phyloP scores from a whole-genome alignment of 1,140 invertebrate genomes.

The Protaetia brevitarsis region DNA sequence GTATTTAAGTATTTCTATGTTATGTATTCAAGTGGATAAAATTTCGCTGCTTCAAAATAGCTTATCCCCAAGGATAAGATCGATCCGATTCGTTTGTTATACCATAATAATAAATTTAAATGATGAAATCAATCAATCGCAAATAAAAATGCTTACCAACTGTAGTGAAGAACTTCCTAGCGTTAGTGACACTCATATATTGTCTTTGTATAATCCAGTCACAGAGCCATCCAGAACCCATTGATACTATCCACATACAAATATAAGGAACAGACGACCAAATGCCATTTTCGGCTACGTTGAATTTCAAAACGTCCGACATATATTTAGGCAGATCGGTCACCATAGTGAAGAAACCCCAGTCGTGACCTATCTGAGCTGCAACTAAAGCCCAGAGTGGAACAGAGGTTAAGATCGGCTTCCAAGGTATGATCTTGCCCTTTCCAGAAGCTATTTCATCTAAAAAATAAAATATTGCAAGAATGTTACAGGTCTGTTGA shows the following conservation, averaged over 20 bases:
- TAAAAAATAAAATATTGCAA: background rate
- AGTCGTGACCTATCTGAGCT: constrained; percentile 84
- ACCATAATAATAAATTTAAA: too few relatives aligned
- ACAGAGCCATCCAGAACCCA: constrained; percentile 63
- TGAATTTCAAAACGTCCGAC: constrained; percentile 81
- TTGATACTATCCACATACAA: constrained; percentile 70
- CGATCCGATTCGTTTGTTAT: too few relatives aligned
- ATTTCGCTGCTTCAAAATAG: too few relatives aligned
- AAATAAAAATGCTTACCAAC: constrained; percentile 53
- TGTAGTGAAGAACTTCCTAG: constrained; percentile 71
- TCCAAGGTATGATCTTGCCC: constrained; percentile 57
- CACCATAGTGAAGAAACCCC: constrained; percentile 92
- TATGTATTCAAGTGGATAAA: too few relatives aligned
- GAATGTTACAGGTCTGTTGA: background rate
- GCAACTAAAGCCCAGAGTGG: constrained; percentile 74
- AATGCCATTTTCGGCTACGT: constrained; percentile 68
- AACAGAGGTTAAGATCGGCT: constrained; percentile 70
- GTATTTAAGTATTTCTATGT: too few relatives aligned
- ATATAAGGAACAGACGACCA: constrained; percentile 69
- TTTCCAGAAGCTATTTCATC: constrained; percentile 34
- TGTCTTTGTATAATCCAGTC: constrained; percentile 63
- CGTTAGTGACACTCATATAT: constrained; percentile 58
- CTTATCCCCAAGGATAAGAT: too few relatives aligned
- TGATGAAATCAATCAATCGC: too few relatives aligned
- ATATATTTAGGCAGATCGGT: constrained; percentile 92